Conservation (phyloP, 2,797 vertebrate genomes). For the Botia kubotai region DNA sequence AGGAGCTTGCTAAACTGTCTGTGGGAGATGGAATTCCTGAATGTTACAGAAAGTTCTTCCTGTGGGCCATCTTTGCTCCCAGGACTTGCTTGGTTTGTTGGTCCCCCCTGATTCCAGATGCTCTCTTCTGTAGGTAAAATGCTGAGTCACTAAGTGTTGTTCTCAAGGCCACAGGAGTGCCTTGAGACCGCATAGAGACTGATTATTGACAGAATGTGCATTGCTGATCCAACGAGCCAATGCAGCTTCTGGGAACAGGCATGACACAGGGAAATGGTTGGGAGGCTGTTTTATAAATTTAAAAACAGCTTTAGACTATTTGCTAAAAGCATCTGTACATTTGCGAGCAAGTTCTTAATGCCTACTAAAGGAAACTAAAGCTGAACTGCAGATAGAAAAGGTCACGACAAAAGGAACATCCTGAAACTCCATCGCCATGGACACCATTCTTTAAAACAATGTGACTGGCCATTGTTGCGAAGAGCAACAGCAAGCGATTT, state of each 20-base stretch:
- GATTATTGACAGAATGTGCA: conserved; percentile 50
- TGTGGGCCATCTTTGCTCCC: conserved; percentile 31
- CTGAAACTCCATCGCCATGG: conserved; percentile 72
- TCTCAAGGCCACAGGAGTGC: conserved; percentile 36
- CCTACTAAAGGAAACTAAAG: not conserved
- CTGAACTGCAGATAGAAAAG: conserved; percentile 52
- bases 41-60: conserved; percentile 41
- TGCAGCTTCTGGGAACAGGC: conserved; percentile 36
- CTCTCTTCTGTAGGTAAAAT: conserved; percentile 48
- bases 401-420: conserved; percentile 69
- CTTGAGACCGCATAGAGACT: conserved; percentile 44
- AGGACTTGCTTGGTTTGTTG: conserved; percentile 2
- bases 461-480: conserved; percentile 52
- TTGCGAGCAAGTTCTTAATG: not conserved
- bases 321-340: conserved; percentile 15
- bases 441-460: conserved; percentile 68
- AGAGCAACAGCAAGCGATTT: conserved; percentile 49
- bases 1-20: conserved; percentile 18
- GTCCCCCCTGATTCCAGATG: conserved; percentile 25
- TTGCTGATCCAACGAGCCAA: conserved; percentile 33
- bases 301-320: conserved; percentile 13
- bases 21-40: conserved; percentile 52
- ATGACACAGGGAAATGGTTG: conserved; percentile 12
- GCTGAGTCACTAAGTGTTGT: conserved; percentile 57
- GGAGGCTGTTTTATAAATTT: conserved; percentile 7